phyloP scores from a whole-genome alignment of 2,888 invertebrate genomes.

The Apotomis betuletana region DNA sequence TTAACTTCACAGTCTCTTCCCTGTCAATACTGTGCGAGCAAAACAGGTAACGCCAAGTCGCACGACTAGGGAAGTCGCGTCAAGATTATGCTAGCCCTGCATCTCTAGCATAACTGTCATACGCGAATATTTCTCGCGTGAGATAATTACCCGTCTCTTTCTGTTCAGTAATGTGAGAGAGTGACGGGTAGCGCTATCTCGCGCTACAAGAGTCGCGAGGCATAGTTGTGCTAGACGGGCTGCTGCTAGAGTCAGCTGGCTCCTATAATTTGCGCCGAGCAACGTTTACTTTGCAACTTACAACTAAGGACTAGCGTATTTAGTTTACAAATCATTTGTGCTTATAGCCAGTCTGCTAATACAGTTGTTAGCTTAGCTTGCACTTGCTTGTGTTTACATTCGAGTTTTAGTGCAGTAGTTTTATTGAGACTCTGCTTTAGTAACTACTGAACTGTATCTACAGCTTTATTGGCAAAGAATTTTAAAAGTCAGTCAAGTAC shows the following conservation, averaged over 20 bases:
- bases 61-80: too few relatives aligned
- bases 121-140: too few relatives aligned
- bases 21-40: too few relatives aligned
- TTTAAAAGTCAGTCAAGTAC: too few relatives aligned
- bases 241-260: conserved; percentile 2
- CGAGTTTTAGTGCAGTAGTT: background rate
- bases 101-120: too few relatives aligned
- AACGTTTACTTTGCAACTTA: conserved; percentile 25
- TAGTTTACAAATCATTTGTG: conserved; percentile 10
- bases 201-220: too few relatives aligned
- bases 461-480: too few relatives aligned
- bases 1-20: too few relatives aligned
- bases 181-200: conserved; percentile 3
- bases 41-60: too few relatives aligned
- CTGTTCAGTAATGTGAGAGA: background rate
- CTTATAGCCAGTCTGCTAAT: conserved; percentile 7
- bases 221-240: too few relatives aligned
- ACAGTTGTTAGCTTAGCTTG: background rate
- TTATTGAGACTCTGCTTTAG: background rate
- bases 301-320: conserved; percentile 7
- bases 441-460: background rate
- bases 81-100: too few relatives aligned
- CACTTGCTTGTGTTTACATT: background rate
- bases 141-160: too few relatives aligned
- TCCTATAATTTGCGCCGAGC: conserved; percentile 23